Base-by-base conservation (phyloP, 2,797 vertebrate genomes). In the Steatocranus sp. region DNA sequence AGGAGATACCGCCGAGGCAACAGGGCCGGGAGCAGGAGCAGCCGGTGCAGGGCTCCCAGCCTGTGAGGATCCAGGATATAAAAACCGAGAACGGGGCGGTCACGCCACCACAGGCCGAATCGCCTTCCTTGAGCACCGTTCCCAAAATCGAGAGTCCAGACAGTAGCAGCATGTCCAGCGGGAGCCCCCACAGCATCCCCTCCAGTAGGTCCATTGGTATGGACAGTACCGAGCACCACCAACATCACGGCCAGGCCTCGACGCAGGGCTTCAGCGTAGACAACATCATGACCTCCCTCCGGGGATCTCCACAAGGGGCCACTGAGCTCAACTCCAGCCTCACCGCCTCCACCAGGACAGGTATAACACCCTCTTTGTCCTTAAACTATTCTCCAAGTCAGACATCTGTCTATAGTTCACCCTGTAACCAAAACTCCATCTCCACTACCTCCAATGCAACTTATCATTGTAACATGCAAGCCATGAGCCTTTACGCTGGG, bases 391-490 rank as follows among this genome's bases (percentile, higher is more conserved):
- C 97, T 63, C 74, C 96, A 2, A 96, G 93, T 50, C 98, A 97
- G 91, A 95, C 96, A 77, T 97, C 98, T 7, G 96, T 97, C 84
- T 98, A 98, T 93, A 96, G 97, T 81, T 97, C 98, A 10, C 97
- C 97, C 36, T 99, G 98, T 93, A 97, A 96, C 94, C 98, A 99
- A 86, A 97, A 96, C 96, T 94, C 96, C 27, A 94, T 96, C 92
- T 96, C 96, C 85, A 95, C 97, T 82, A 96, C 96, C 94, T 95
- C 96, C 92, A 97, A 96, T 61, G 95, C 96, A 9, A 98, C 97
- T 93, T 99, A 99, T 92, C 98, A 99, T 92, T 99, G 98, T 93
- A 99, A 98, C 94, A 97, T 98, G 97, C 98, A 99, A 91, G 98
- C 98, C 93, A 98, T 99, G 98, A 99, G 97, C 88, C 94, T 99